Base-by-base conservation (phyloP, 2,797 vertebrate genomes). In the Gephyroberyx darwinii region DNA sequence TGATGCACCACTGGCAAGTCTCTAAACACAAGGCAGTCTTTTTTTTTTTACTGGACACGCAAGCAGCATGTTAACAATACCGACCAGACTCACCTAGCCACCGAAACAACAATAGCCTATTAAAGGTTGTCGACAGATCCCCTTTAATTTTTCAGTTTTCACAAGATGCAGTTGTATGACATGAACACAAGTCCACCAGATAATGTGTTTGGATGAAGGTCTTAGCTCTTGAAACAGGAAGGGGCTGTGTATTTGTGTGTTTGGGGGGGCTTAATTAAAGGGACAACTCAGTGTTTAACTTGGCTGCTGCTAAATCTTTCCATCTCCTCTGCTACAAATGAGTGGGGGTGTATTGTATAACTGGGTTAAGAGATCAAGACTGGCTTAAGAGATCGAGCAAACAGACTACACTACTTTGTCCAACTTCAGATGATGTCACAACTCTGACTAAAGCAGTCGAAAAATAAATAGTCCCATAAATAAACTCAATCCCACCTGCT, bases 301-400 rank as follows among this genome's bases (percentile, higher is more conserved):
- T 83, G 84, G 61, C 45, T 30, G 16, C 73, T 33, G 69, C 55
- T 64, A 65, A 86, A 76, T 84, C 80, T 87, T 85, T 88, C 82
- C 84, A 31, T 88, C 75, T 69, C 74, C 66, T 80, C 77, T 43
- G 70, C 62, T 65, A 20, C 82, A 64, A 77, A 51, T 73, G 57
- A 71, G 41, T 64, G 69, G 30, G 52, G 74, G 53, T 43, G 39
- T 13, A 63, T 87, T 87, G 80, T 87, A 75, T 90, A 90, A 90
- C 74, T 58, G 77, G 88, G 90, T 91, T 90, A 89, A 83, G 20
- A 75, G 83, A 78, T 70, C 54, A 69, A 72, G 70, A 71, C 81
- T 64, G 35, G 71, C 65, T 76, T 26, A 26, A 26, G 26, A 26
- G 26, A 26, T 26, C 75, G 64, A 22, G 39, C 54, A 59, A 5